Base-by-base conservation (phyloP, 2,888 invertebrate species). In the Pantelozetes paolii region DNA sequence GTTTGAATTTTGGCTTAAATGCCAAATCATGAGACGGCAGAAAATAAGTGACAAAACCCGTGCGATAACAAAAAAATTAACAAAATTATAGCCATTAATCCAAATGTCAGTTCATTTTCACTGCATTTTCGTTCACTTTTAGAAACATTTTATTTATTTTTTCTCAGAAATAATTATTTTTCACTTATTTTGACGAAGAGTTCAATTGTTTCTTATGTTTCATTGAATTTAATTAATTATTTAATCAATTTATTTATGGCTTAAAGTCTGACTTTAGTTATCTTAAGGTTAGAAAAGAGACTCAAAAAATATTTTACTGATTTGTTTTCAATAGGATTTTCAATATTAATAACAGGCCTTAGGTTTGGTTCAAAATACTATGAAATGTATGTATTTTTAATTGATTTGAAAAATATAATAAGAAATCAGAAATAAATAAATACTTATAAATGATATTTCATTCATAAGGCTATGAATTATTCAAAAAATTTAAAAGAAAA, bases 1-100 rank as follows among this genome's bases (percentile, higher is more conserved):
- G 30, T 9, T 30, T 40, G 23, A 64, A 28, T 36, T 64, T 64
- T 64, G 2, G 64, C 36, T 32, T 11, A 30, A 36, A 20, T 64
- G 64, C 64, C 64, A 64, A 64, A 64, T 36, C 36, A 40, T 28
- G 30, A 57, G 23, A 64, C 23, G n/a, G 54, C 18, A 26, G n/a
- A 62, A 36, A 59, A 18, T n/a, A 18, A 59, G 40, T 20, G n/a
- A 36, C 36, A 30, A 30, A 40, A 64, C 36, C 30, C 64, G 40
- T 36, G 30, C 36, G 64, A 64, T 64, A n/a, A 62, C 18, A 36
- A 36, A 45, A 45, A 45, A 11, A 11, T 18, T 13, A 18, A 15
- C 15, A 45, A 45, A 15, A 45, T 45, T 45, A 45, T 6, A 45
- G 45, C 45, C 45, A 45, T 45, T 45, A 45, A 45, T 45, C 45